Conservation (phyloP, 2,797 vertebrate genomes). For the Alauda arvensis region DNA sequence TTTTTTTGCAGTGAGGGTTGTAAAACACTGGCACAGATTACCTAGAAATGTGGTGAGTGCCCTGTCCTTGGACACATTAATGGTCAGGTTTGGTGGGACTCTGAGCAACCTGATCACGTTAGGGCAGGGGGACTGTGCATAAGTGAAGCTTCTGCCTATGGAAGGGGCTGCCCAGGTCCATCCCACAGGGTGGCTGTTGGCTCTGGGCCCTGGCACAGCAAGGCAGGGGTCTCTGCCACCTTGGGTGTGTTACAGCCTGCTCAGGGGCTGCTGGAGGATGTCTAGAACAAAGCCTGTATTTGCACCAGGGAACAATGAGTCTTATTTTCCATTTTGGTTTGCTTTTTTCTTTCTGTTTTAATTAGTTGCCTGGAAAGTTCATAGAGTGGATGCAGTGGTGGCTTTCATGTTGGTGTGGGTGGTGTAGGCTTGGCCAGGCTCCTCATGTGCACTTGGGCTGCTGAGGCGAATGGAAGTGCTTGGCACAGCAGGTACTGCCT, state of each 20-base stretch:
- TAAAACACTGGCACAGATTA: background rate
- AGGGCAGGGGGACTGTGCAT: background rate
- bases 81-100: background rate
- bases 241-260: background rate
- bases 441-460: accelerated
- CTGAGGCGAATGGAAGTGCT: background rate
- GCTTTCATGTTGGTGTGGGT: background rate
- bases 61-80: background rate
- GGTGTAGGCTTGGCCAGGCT: background rate
- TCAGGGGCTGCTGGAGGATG: background rate
- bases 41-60: background rate
- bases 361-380: background rate
- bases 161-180: background rate
- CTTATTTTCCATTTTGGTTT: background rate
- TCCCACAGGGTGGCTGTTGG: background rate
- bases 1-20: background rate
- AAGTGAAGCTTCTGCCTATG: background rate
- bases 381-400: accelerated
- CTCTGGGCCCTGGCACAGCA: accelerated
- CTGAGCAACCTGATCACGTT: background rate
- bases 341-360: background rate
- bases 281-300: background rate
- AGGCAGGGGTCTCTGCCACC: background rate
- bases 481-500: background rate
- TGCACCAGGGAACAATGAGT: background rate